Percentiles rank a stretch among this genome's conserved stretches.
Conservation (phyloP, 2,113 vertebrate species). For the Hypanus sabinus region DNA sequence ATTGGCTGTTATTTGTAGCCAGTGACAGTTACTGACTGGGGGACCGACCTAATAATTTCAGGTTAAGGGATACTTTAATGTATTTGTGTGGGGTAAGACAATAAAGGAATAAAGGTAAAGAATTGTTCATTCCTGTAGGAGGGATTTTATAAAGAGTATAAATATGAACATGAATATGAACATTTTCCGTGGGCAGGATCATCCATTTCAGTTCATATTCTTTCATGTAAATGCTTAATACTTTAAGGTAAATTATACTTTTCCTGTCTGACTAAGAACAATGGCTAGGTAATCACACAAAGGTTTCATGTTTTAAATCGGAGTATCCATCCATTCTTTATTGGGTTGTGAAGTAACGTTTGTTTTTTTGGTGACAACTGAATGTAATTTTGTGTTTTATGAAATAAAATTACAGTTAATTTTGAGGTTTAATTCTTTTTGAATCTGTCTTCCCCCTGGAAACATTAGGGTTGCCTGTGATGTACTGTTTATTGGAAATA, state of each 20-base stretch:
- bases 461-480: constrained; percentile 80
- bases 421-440: background rate
- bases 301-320: background rate
- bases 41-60: background rate
- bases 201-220: background rate
- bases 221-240: too few species aligned
- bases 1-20: background rate
- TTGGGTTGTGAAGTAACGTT: background rate
- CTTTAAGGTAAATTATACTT: background rate
- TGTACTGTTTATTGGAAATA: constrained; percentile 93
- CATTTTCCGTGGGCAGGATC: background rate
- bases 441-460: background rate
- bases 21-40: background rate
- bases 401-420: constrained; percentile 2
- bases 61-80: background rate
- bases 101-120: background rate
- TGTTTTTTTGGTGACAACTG: background rate
- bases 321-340: background rate
- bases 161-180: background rate
- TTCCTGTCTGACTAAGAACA: background rate
- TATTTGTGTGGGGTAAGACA: background rate
- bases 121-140: background rate
- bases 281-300: background rate
- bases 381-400: background rate
- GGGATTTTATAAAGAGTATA: background rate